Evolutionary conservation across 2,797 vertebrate genomes (phyloP).

Genomic region (Myotis vivesi): DNA sequence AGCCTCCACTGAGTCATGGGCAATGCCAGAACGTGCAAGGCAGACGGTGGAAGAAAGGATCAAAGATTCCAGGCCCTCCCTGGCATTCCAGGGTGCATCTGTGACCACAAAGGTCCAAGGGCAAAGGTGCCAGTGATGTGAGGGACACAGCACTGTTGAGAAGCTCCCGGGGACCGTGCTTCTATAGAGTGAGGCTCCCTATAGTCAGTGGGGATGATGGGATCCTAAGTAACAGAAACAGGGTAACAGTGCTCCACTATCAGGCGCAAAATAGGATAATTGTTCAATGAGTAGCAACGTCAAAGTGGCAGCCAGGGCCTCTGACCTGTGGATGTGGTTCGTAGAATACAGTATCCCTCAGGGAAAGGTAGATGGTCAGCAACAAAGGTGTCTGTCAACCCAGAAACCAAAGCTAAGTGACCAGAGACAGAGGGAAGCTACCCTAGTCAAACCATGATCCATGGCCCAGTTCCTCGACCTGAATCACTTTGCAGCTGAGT

Average conservation of each 20-base stretch:
- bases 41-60: too few relatives aligned
- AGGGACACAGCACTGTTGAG: not conserved
- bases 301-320: not conserved
- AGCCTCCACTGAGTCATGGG: too few relatives aligned
- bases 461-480: not conserved
- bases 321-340: not conserved
- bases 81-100: too few relatives aligned
- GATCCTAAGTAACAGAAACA: not conserved
- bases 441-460: not conserved
- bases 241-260: not conserved
- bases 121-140: too few relatives aligned
- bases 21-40: too few relatives aligned
- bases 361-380: not conserved
- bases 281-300: not conserved
- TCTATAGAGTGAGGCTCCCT: not conserved
- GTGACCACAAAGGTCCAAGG: too few relatives aligned
- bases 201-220: not conserved
- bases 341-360: not conserved
- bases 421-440: not conserved
- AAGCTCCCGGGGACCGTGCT: not conserved
- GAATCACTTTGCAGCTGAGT: not conserved
- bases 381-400: not conserved
- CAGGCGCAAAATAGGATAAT: not conserved
- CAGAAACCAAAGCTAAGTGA: not conserved
- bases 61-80: too few relatives aligned